Evolutionary conservation across 92 coral and sea anemone species (phyloP), one percentile per base, ranked within the genome.

Genomic region (Heteractis magnifica): DNA sequence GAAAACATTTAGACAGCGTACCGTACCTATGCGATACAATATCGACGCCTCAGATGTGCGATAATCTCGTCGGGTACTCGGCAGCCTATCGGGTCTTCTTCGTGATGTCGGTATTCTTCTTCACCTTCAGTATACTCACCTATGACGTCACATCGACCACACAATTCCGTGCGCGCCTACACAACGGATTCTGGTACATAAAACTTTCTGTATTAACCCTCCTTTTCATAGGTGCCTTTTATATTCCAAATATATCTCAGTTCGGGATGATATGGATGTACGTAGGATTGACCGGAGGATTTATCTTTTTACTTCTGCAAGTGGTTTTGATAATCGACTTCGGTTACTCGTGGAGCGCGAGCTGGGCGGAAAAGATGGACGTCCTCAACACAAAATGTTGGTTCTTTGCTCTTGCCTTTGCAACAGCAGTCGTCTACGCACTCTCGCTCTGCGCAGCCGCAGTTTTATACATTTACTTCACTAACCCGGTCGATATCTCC

Each of bases 281-380:
- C 58, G 90, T 89, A 19, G 99, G 99, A 5, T 87, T 97, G 7
- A 94, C 97, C 0, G 98, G 97, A 4, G 99, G 99, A 0, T 97
- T 97, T 64, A 86, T 97, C 88, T 97, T 97, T 21, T 86, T 94
- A 50, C 86, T 97, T 16, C 75, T 97, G 20, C 99, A 97, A 89
- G 88, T 96, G 19, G 90, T 97, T 74, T 89, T 94, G 0, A 91
- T 97, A 11, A 91, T 97, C 12, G 99, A 97, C 80, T 97, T 97
- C 77, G 98, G 98, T 4, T 92, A 97, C 52, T 97, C 99, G 1
- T 97, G 99, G 99, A 97, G 99, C 77, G 94, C 90, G 4, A 89
- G 97, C 8, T 97, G 99, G 99, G 99, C 98, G 3, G 99, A 94
- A 64, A 92, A 88, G 75, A 93, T 94, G 93, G 99, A 97, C 75